Percentiles rank a stretch among this genome's conserved stretches.
Evolutionary conservation across 2,797 vertebrate genomes (phyloP).

Genomic region (Sciaenops ocellatus): DNA sequence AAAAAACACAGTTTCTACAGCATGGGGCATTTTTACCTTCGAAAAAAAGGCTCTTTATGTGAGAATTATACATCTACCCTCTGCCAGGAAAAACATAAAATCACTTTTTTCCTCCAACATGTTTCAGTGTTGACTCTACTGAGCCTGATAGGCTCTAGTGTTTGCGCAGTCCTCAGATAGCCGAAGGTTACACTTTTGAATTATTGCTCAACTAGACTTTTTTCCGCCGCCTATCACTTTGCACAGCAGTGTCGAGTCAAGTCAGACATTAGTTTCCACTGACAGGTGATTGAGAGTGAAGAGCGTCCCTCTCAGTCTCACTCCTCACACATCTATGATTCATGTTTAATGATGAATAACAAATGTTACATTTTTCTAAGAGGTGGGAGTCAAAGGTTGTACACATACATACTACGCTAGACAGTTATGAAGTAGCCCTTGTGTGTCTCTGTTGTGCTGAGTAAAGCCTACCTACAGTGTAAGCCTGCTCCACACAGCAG

Average conservation of each 20-base stretch:
- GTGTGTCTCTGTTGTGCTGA: not conserved
- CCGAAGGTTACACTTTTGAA: conserved; percentile 65
- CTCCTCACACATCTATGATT: conserved; percentile 40
- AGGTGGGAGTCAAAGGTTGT: conserved; percentile 19
- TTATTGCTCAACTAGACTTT: conserved; percentile 55
- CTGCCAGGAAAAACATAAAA: conserved; percentile 49
- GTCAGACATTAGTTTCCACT: conserved; percentile 41
- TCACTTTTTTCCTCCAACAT: conserved; percentile 42
- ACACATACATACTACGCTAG: not conserved
- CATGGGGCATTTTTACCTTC: conserved; percentile 21
- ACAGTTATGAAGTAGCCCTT: not conserved
- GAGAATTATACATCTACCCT: conserved; percentile 25
- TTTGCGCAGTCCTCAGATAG: conserved; percentile 64
- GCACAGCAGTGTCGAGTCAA: conserved; percentile 34
- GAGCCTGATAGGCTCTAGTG: conserved; percentile 53
- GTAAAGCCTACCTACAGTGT: conserved; percentile 11
- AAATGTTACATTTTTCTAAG: conserved; percentile 19
- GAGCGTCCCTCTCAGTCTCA: conserved; percentile 19
- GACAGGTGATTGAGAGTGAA: conserved; percentile 42
- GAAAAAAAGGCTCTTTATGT: conserved; percentile 26
- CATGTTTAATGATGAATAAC: conserved; percentile 52
- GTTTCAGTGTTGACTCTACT: conserved; percentile 52
- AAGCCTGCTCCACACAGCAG: not conserved
- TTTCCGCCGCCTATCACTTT: conserved; percentile 41
- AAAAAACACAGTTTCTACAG: conserved; percentile 18